phyloP scores from a whole-genome alignment of 2,797 vertebrate species.

The Melanotaenia maccullochi region DNA sequence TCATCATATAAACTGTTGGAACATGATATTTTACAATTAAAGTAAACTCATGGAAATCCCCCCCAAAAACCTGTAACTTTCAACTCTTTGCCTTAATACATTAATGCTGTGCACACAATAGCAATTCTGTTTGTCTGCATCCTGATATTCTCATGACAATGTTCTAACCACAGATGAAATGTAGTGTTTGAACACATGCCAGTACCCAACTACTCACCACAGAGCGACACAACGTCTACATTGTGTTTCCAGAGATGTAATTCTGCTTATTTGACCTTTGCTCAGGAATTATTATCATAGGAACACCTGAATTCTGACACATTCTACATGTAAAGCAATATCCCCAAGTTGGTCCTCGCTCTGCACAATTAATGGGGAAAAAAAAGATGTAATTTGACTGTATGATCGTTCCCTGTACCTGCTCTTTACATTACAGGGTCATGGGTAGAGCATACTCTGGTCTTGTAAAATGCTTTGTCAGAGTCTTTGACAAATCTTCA shows the following conservation, averaged over 20 bases:
- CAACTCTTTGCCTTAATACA: constrained; percentile 13
- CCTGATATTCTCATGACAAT: constrained; percentile 47
- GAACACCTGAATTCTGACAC: constrained; percentile 27
- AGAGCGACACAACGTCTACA: constrained; percentile 5
- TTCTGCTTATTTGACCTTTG: constrained; percentile 42
- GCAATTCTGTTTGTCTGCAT: constrained; percentile 29
- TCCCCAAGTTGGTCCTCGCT: constrained; percentile 15
- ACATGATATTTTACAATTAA: constrained; percentile 1
- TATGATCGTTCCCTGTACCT: constrained; percentile 25
- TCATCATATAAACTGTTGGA: not conserved
- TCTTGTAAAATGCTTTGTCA: constrained; percentile 3
- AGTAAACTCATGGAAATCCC: constrained; percentile 48
- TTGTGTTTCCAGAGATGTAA: constrained; percentile 35
- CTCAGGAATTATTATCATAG: constrained; percentile 55
- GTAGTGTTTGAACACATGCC: constrained; percentile 29
- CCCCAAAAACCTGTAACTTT: constrained; percentile 12
- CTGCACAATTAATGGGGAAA: not conserved
- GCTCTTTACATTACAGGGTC: constrained; percentile 42
- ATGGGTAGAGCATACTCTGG: not conserved
- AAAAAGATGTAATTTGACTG: constrained; percentile 27
- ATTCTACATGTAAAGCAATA: constrained; percentile 55
- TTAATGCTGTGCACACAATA: constrained; percentile 37
- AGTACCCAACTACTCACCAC: constrained; percentile 13
- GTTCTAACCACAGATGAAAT: constrained; percentile 33
- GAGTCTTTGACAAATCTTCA: not conserved